Conservation (phyloP, 2,888 invertebrate genomes). For the Chrysopilus asiliformis region DNA sequence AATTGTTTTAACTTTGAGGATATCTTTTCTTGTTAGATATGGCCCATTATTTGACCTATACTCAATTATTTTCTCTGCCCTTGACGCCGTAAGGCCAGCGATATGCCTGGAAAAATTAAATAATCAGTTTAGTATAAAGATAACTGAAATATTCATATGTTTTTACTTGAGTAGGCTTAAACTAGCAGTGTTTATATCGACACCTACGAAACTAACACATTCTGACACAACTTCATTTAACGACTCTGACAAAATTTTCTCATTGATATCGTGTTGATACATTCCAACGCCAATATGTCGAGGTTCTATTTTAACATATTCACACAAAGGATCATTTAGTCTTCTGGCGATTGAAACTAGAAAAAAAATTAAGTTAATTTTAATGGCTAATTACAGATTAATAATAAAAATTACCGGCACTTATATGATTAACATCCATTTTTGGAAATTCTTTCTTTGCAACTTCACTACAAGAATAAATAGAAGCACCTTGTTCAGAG, state of each 20-base stretch:
- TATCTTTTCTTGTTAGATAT: constrained; percentile 59
- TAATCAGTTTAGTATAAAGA: constrained; percentile 4
- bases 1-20: constrained; percentile 64
- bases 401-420: constrained; percentile 58
- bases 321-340: constrained; percentile 80
- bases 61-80: constrained; percentile 65
- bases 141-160: constrained; percentile 1
- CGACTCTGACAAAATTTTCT: constrained; percentile 56
- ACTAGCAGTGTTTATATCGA: constrained; percentile 80
- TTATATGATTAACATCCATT: constrained; percentile 70
- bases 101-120: constrained; percentile 46
- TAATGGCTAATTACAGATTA: too few relatives aligned
- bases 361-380: constrained; percentile 21
- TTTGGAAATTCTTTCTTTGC: constrained; percentile 76
- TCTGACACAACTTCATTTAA: constrained; percentile 74
- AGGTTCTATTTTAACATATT: constrained; percentile 87
- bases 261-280: constrained; percentile 84
- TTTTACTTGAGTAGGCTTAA: constrained; percentile 61
- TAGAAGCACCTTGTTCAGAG: constrained; percentile 81
- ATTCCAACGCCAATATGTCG: constrained; percentile 89
- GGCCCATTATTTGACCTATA: constrained; percentile 57
- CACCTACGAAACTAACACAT: constrained; percentile 87
- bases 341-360: constrained; percentile 71
- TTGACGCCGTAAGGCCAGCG: constrained; percentile 64
- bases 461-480: constrained; percentile 77